Conservation (phyloP, 2,888 invertebrate species). For the Meliscaeva auricollis region DNA sequence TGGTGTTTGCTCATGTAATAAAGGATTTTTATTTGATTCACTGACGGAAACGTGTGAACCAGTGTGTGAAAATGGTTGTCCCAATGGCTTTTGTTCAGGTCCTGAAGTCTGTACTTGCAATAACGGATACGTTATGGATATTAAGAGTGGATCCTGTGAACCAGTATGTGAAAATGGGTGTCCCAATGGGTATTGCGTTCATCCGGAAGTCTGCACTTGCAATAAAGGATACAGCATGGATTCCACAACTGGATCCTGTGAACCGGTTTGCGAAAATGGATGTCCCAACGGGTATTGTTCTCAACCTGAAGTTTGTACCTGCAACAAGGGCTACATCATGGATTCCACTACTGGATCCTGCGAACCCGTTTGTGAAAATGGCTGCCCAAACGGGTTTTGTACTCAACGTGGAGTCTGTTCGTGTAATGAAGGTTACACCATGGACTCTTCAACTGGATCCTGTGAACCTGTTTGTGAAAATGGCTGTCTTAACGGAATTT, state of each 20-base stretch:
- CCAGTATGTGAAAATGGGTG: slow-evolving; percentile 85
- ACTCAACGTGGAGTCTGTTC: slow-evolving; percentile 88
- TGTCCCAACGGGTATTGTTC: slow-evolving; percentile 81
- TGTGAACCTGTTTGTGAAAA: slow-evolving; percentile 28
- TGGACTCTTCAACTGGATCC: neutral
- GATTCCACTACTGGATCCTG: slow-evolving; percentile 49
- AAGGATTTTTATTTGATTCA: slow-evolving; percentile 82
- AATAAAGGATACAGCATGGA: slow-evolving; percentile 85
- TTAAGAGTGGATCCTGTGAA: slow-evolving; percentile 53
- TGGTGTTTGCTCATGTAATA: slow-evolving; percentile 85
- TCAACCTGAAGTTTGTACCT: slow-evolving; percentile 80
- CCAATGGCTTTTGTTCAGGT: slow-evolving; percentile 80
- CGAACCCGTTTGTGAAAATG: slow-evolving; percentile 82
- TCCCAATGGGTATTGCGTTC: slow-evolving; percentile 88
- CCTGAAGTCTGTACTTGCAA: slow-evolving; percentile 80
- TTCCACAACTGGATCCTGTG: slow-evolving; percentile 59
- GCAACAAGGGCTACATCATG: slow-evolving; percentile 67
- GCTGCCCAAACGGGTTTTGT: slow-evolving; percentile 88
- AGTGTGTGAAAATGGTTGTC: slow-evolving; percentile 77
- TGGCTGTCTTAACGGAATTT: neutral
- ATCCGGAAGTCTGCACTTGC: slow-evolving; percentile 89
- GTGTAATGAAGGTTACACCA: slow-evolving; percentile 87
- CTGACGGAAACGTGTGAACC: slow-evolving; percentile 70
- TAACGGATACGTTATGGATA: slow-evolving; percentile 59
- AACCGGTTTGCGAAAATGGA: slow-evolving; percentile 76